Evolutionary conservation across 2,113 vertebrate species (phyloP).

Genomic region (Abramis brama): DNA sequence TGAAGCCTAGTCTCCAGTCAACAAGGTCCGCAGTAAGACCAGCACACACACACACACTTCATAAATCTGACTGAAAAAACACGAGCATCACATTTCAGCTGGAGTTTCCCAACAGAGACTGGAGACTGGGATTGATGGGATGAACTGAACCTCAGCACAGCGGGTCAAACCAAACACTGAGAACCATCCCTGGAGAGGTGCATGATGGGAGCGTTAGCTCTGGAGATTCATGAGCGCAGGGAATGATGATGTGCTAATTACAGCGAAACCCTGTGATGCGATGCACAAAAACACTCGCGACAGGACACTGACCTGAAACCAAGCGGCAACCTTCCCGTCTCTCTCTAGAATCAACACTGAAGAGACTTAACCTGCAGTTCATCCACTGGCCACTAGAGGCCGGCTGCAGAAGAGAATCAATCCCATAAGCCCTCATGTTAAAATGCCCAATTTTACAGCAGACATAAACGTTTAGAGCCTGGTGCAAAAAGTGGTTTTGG

Average conservation of each 20-base stretch:
- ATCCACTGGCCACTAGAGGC: too few species aligned
- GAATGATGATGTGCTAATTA: slow-evolving; percentile 10
- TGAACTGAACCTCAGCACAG: not conserved
- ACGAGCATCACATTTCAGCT: not conserved
- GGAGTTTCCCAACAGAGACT: not conserved
- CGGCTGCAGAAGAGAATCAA: too few species aligned
- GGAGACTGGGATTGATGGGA: not conserved
- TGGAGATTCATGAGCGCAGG: not conserved
- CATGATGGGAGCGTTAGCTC: not conserved
- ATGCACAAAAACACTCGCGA: not conserved
- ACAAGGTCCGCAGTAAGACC: not conserved
- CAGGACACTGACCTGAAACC: not conserved
- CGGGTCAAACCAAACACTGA: not conserved
- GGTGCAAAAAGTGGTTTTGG: too few species aligned
- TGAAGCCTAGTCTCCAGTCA: too few species aligned
- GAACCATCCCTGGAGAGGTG: not conserved
- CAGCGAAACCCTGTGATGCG: slow-evolving; percentile 2
- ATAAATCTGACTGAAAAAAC: not conserved
- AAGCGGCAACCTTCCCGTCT: too few species aligned
- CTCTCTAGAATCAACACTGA: too few species aligned
- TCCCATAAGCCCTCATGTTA: too few species aligned
- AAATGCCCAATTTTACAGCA: too few species aligned
- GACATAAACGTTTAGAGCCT: too few species aligned
- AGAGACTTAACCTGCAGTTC: too few species aligned
- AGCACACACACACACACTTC: not conserved